These are phyloP conservation scores for Clavelina lepadiformis DNA, from an alignment of 23 tunicate species.

Conservation along the genomic window DNA sequence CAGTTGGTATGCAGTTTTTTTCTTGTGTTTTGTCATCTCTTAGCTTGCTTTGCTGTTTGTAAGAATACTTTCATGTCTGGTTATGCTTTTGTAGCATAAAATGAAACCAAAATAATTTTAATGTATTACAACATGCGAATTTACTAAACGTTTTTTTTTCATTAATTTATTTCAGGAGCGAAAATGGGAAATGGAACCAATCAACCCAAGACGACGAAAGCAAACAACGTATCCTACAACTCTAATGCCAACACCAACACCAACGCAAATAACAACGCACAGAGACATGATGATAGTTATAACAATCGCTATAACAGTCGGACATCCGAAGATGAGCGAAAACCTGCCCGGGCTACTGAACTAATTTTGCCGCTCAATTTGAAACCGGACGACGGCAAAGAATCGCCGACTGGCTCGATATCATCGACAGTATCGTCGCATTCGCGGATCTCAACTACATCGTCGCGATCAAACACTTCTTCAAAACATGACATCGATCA, in stretches of 20 bases:
- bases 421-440: conserved; percentile 58
- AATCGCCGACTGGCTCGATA: conserved; percentile 63
- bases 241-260: conserved; percentile 13
- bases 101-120: too few species aligned
- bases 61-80: too few species aligned
- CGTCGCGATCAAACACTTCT: conserved; percentile 47
- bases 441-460: conserved; percentile 69
- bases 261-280: not conserved
- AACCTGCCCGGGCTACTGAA: conserved; percentile 19
- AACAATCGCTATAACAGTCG: conserved; percentile 11
- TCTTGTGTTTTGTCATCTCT: too few species aligned
- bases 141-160: too few species aligned
- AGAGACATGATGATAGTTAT: conserved; percentile 3
- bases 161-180: too few species aligned
- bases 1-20: too few species aligned
- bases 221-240: not conserved
- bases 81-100: too few species aligned
- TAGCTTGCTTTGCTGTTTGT: too few species aligned
- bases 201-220: not conserved
- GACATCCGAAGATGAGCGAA: conserved; percentile 10
- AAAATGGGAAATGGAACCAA: not conserved
- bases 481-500: conserved; percentile 14
- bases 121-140: too few species aligned
- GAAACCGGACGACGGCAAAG: conserved; percentile 41
- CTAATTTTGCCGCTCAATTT: conserved; percentile 20